Evolutionary conservation across 2,888 invertebrate genomes (phyloP).

Genomic region (Catocala nupta): DNA sequence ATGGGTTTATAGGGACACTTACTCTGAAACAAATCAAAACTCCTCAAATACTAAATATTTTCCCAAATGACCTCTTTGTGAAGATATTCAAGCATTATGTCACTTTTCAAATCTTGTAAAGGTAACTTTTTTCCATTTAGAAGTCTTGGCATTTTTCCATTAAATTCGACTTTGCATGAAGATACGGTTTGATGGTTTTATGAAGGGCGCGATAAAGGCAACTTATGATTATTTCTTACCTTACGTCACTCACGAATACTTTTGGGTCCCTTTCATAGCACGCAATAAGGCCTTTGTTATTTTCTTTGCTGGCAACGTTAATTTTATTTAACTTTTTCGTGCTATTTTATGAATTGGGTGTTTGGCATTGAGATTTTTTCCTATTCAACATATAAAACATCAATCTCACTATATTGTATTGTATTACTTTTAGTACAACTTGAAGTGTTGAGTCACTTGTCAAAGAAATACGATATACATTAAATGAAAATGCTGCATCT

Average conservation of each 20-base stretch:
- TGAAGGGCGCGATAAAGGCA: slow-evolving; percentile 46
- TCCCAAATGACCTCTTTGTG: slow-evolving; percentile 7
- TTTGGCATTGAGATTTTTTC: too few species aligned
- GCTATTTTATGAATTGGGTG: too few species aligned
- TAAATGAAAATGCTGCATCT: too few species aligned
- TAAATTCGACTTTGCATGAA: slow-evolving; percentile 51
- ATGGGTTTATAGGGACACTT: too few species aligned
- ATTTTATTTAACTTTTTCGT: slow-evolving; percentile 8
- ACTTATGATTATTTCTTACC: slow-evolving; percentile 52
- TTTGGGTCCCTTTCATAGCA: slow-evolving; percentile 34
- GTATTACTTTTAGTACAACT: too few species aligned
- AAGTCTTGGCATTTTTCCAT: slow-evolving; percentile 39
- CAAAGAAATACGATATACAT: too few species aligned
- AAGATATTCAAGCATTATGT: slow-evolving; percentile 11
- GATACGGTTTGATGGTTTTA: slow-evolving; percentile 49
- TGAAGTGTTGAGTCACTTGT: too few species aligned
- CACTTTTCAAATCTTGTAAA: slow-evolving; percentile 25
- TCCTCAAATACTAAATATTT: slow-evolving; percentile 6
- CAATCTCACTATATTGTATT: too few species aligned
- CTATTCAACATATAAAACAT: too few species aligned
- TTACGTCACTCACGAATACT: slow-evolving; percentile 44
- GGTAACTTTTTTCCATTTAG: slow-evolving; percentile 26
- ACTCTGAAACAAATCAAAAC: background rate
- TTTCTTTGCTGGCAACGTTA: slow-evolving; percentile 9
- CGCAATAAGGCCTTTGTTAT: slow-evolving; percentile 34